Base-by-base conservation (phyloP, 2,888 invertebrate species). In the Cantharis rustica region DNA sequence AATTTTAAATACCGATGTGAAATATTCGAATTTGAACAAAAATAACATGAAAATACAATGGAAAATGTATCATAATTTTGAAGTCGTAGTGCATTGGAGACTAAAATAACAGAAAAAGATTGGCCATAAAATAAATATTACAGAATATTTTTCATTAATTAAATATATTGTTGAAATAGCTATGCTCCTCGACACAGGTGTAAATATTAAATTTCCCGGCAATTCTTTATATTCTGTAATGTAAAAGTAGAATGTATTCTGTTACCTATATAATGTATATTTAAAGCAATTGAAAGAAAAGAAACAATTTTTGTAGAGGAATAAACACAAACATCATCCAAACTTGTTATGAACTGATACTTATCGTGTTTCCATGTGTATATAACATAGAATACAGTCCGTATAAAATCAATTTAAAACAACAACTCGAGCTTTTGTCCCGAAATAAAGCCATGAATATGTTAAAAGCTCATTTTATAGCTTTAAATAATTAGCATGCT, bases 381-480 rank as follows among this genome's bases (percentile, higher is more conserved):
- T 66, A 74, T 74, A 61, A 66, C 47, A 75, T 68, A 31, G 27
- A 63, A 69, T 75, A 70, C 68, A 68, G 23, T 66, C 62, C 20
- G 71, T 27, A 75, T 75, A 75, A 71, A 75, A 75, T 75, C 75
- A 75, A 75, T 75, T 75, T 75, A 75, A 68, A 75, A 75, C 47
- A 75, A 64, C 23, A 75, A 71, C 74, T 64, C 64, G 26, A 64
- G 74, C 74, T 71, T 75, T 61, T 75, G 75, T 63, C 73, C 75
- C 23, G 73, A 73, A 76, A 76, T 73, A 69, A 69, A 68, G 70
- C 73, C 70, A 76, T 76, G 76, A 77, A 77, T 77, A 74, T 74
- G 77, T 77, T 77, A 71, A 77, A 74, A 71, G 77, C 74, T 74
- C 69, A 77, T 77, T 77, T 77, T 77, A 76, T 70, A 68, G 68